Percentiles rank a stretch among this genome's conserved stretches.
Conservation (phyloP, 2,888 invertebrate species). For the Magallana nippona region DNA sequence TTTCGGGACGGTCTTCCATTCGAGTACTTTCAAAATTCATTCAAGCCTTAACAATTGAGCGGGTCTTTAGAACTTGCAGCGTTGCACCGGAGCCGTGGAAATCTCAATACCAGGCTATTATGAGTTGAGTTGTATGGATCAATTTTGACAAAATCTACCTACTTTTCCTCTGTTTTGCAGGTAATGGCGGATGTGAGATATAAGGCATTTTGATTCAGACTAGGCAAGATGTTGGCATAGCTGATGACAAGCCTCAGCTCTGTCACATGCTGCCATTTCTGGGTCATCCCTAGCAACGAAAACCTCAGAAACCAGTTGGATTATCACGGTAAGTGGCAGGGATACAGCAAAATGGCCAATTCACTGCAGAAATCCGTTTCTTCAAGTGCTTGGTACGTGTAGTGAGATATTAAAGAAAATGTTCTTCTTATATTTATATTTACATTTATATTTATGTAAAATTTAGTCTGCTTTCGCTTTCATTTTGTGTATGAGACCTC, state of each 20-base stretch:
- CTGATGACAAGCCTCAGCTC: conserved; percentile 78
- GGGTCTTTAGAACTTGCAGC: conserved; percentile 4
- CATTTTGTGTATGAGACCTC: no score
- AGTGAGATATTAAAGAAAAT: no score
- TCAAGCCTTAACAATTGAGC: conserved; percentile 13
- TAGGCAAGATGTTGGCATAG: conserved; percentile 81
- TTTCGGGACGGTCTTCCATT: conserved; percentile 12
- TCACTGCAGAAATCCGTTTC: no score
- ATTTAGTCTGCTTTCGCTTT: no score
- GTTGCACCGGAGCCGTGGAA: conserved; percentile 5
- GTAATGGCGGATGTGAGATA: neutral
- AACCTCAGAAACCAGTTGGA: neutral
- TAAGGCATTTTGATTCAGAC: conserved; percentile 67
- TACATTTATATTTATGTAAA: no score
- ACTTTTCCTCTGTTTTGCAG: neutral
- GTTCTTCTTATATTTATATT: no score
- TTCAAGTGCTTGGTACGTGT: no score
- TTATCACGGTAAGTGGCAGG: neutral
- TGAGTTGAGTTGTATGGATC: neutral
- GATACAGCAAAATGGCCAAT: no score
- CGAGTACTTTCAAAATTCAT: conserved; percentile 29
- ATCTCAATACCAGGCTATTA: conserved; percentile 10
- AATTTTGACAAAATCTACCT: neutral
- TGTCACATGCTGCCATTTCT: conserved; percentile 79
- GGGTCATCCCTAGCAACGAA: conserved; percentile 52